Evolutionary conservation across 2,797 vertebrate species (phyloP), one percentile per base, ranked within the genome.

Genomic region (Lutjanus argentimaculatus): DNA sequence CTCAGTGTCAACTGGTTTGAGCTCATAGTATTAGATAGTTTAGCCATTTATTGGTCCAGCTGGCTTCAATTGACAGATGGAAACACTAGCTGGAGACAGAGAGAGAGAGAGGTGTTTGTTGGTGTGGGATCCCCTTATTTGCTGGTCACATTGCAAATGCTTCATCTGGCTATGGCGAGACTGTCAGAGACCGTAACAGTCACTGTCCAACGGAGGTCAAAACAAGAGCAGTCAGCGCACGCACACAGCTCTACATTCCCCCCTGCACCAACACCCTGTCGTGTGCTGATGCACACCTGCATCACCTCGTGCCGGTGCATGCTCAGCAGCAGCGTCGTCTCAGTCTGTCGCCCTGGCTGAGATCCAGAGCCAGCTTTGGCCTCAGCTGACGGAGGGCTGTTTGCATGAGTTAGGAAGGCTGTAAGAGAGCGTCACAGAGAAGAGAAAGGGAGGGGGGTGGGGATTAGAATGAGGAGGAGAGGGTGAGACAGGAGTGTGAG

Each of bases 361-460:
- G 49, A 77, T 86, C 88, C 91, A 92, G 74, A 43, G 76, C 25
- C 78, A 30, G 80, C 74, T 81, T 69, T 80, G 66, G 62, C 51
- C 25, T 25, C 12, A 17, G 19, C 62, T 68, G 69, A 89, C 57
- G 65, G 65, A 45, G 70, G 45, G 25, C 43, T 1, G 75, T 43
- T 49, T 21, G 75, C 19, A 17, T 45, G 68, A 81, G 51, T 80
- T 43, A 66, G 72, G 43, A 77, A 71, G 36, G 69, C 46, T 75
- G n/a, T 25, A 65, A 58, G 19, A 36, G 52, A 56, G 59, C 59
- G 30, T 42, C 25, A 65, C 17, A 17, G 48, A 58, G 64, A 14
- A 30, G 46, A 22, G 43, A 36, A 36, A 6, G 22, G 1, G 11
- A 16, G 45, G 30, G 51, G 2, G n/a, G 46, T 17, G 25, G 5